A percentile compares a stretch with the other conserved stretches of the same genome.
phyloP scores from a whole-genome alignment of 2,888 invertebrate species.

The Diarsia rubi region DNA sequence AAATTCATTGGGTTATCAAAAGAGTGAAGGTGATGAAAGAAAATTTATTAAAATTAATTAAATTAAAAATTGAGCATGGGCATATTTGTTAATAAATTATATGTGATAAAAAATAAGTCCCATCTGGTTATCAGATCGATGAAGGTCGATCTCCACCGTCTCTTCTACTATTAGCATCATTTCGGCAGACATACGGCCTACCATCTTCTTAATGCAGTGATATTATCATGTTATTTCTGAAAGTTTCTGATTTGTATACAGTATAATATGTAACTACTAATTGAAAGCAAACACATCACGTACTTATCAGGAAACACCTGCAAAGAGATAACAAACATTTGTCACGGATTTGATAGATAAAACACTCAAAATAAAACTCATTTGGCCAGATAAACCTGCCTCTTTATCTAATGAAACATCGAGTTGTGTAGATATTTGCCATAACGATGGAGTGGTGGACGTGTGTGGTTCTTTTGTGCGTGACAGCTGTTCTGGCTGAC shows the following conservation, averaged over 20 bases:
- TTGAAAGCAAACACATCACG: background rate
- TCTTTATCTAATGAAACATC: too few species aligned
- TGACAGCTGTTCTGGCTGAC: conserved; percentile 26
- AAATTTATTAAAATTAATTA: too few species aligned
- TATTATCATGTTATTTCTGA: background rate
- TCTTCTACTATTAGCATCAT: background rate
- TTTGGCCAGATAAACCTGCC: background rate
- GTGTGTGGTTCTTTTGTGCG: conserved; percentile 15
- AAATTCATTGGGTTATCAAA: too few species aligned
- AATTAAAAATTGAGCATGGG: too few species aligned
- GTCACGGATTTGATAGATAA: background rate
- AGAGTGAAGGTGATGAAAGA: too few species aligned
- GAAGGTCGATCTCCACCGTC: too few species aligned
- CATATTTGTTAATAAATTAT: too few species aligned
- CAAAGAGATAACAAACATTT: background rate
- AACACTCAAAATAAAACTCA: background rate
- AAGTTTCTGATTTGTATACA: background rate
- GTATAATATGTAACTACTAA: background rate
- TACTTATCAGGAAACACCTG: conserved; percentile 4
- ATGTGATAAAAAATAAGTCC: too few species aligned
- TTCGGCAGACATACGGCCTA: background rate
- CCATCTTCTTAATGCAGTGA: background rate
- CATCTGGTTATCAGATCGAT: too few species aligned
- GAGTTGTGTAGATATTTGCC: background rate
- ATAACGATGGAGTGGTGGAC: conserved; percentile 33